Evolutionary conservation across 2,113 vertebrate species (phyloP).

Genomic region (Struthidea cinerea): DNA sequence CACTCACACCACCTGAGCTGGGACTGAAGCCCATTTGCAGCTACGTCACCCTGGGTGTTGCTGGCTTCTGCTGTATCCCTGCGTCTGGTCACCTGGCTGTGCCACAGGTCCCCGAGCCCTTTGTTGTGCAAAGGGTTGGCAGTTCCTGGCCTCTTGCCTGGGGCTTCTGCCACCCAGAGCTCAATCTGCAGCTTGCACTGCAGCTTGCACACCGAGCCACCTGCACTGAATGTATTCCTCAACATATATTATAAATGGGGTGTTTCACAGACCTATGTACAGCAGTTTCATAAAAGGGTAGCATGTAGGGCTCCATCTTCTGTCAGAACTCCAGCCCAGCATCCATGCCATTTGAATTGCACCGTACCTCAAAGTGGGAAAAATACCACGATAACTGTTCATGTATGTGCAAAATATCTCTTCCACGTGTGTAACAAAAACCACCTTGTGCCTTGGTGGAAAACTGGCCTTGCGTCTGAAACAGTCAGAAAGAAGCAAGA

Average conservation of each 20-base stretch:
- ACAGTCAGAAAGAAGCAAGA: neutral
- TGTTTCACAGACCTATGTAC: rapidly evolving
- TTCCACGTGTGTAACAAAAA: neutral
- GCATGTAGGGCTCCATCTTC: neutral
- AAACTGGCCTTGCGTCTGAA: neutral
- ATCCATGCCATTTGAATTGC: rapidly evolving
- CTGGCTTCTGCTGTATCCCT: neutral
- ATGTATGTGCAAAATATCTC: neutral
- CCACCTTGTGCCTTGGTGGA: rapidly evolving
- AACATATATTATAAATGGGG: neutral
- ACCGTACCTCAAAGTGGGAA: neutral
- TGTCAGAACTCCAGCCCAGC: neutral
- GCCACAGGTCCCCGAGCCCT: rapidly evolving
- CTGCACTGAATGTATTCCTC: neutral
- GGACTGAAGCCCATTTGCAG: rapidly evolving
- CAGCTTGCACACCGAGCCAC: neutral
- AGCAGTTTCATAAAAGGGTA: neutral
- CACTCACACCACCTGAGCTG: neutral
- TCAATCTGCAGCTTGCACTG: neutral
- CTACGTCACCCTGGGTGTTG: rapidly evolving
- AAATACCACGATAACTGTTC: neutral
- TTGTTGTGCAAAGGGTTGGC: neutral
- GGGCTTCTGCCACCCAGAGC: neutral
- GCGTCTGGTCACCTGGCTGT: neutral
- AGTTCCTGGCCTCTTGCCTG: rapidly evolving